A percentile compares a stretch with the other conserved stretches of the same genome.
Conservation (phyloP, 2,113 vertebrate species). For the Talpa occidentalis region DNA sequence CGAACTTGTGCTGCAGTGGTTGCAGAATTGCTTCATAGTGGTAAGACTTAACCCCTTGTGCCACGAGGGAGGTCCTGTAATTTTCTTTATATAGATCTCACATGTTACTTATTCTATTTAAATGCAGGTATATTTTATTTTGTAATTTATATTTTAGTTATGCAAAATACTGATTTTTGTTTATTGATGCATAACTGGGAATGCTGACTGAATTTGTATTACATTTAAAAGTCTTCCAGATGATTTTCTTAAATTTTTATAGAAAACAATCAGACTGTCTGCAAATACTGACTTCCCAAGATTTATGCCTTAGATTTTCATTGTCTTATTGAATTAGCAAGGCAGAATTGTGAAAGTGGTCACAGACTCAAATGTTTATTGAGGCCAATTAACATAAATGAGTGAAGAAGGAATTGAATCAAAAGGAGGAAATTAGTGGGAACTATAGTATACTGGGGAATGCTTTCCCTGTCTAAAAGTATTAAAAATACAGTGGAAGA, state of each 20-base stretch:
- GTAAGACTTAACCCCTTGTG: no score
- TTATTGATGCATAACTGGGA: not conserved
- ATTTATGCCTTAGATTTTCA: not conserved
- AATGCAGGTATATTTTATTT: not conserved
- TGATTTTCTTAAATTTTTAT: conserved; percentile 41
- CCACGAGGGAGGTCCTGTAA: no score
- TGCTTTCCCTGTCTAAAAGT: conserved; percentile 20
- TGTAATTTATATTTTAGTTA: not conserved
- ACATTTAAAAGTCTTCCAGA: not conserved
- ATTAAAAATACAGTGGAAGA: conserved; percentile 18
- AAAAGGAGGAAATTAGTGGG: not conserved
- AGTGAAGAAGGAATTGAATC: not conserved
- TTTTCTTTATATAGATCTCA: not conserved
- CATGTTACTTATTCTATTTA: not conserved
- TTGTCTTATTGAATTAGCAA: conserved; percentile 34
- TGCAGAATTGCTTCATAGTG: no score
- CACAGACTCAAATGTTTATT: conserved; percentile 8
- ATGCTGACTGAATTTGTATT: not conserved
- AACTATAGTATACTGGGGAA: conserved; percentile 3
- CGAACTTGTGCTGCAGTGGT: no score
- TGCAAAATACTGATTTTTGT: not conserved
- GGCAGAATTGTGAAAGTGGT: not conserved
- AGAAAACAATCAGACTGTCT: not conserved
- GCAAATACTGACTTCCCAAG: conserved; percentile 29
- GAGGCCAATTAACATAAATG: conserved; percentile 29